Base-by-base conservation (phyloP, 2,797 vertebrate genomes). In the Etheostoma nigrum region DNA sequence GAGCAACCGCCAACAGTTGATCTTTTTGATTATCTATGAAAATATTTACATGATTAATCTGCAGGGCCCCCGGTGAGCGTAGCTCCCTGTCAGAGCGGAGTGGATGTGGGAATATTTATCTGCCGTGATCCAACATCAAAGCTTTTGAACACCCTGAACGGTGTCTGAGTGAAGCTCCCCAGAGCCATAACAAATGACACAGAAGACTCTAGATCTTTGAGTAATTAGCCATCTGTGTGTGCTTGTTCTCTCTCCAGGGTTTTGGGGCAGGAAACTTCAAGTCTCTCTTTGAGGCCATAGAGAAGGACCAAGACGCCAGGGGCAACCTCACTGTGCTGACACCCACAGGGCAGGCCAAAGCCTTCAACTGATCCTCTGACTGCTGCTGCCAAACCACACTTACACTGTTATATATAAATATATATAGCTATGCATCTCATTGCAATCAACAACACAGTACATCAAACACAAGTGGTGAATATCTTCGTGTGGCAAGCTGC, bases 201-300 rank as follows among this genome's bases (percentile, higher is more conserved):
- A 76, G 82, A 89, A 88, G 88, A 72, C 58, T 84, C 78, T 54
- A 82, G 83, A 75, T 91, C 83, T 83, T 21, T 79, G 74, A 76
- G 81, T 89, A 86, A 92, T 91, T 88, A 89, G 67, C 84, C 84
- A 88, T 88, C 82, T 91, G 86, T 48, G 74, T 80, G 75, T 87
- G 78, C 86, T 61, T 84, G 52, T 82, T 86, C 84, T 76, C 67
- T 75, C 82, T 91, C 52, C 86, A 96, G 96, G 96, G 96, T 79
- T 96, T 96, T 33, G 96, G 96, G 66, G 96, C 95, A 74, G 96
- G 96, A 79, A 97, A 97, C 90, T 96, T 97, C 90, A 96, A 96
- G 92, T 96, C 96, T 76, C 91, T 97, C 78, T 97, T 97, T 88
- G 96, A 97, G 92, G 96, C 96, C 77, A 96, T 96, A 73, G 96